Evolutionary conservation across 2,113 vertebrate species (phyloP), one percentile per base, ranked within the genome.

Genomic region (Castor canadensis): DNA sequence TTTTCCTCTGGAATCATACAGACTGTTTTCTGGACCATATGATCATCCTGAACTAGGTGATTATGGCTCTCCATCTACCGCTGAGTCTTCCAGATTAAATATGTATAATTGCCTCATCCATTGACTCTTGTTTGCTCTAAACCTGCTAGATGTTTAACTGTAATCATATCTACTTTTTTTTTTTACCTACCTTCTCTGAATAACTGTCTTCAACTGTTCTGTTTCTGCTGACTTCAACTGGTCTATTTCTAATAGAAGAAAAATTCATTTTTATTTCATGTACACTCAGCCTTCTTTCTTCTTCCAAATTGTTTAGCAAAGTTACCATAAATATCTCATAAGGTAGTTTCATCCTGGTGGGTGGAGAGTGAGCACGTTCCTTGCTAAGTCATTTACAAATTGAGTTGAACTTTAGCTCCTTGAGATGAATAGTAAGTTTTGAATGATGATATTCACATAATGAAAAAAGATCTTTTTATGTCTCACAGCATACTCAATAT

Each of bases 321-420:
- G 24, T 26, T 64, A 62, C 8, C 17, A 38, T 77, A 82, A 76
- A 89, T 95, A 82, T 71, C 38, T 95, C 71, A 3, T 66, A 26
- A 71, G 45, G 30, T 81, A 86, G 62, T 82, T 66, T 89, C n/a
- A 32, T 82, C 28, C 1, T 45, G 1, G 20, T 30, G 1, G 35
- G 10, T 77, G 30, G 26, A 43, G 11, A 38, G 7, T 90, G 67
- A 87, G 56, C 9, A 90, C 80, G 47, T 4, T 47, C 19, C 7
- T 90, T 73, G 26, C 19, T 79, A 49, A 87, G 32, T 93, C 45
- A 79, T 80, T 75, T 88, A 84, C 43, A 92, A 94, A 92, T 76
- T 58, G 64, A 69, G 22, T 19, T 89, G 45, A 93, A 72, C 24
- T 66, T 95, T 45, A 90, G 1, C 43, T 88, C 17, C 75, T 83